Evolutionary conservation across 2,113 vertebrate species (phyloP), one percentile per base, ranked within the genome.

Genomic region (Lethenteron camtschaticum): DNA sequence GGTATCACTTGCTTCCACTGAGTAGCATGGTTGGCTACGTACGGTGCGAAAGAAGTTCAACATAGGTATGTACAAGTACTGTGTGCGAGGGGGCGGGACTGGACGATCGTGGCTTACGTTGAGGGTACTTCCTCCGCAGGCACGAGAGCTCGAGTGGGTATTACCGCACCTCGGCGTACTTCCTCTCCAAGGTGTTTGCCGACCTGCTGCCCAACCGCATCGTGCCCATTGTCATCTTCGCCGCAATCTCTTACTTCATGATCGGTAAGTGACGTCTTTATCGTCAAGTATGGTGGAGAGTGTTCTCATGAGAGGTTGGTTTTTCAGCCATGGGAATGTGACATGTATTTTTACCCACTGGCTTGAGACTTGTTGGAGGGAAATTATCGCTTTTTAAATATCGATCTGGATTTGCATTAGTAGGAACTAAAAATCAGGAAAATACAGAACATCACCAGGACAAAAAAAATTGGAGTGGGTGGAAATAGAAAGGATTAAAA

Each of bases 181-280:
- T 79, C 72, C 74, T 80, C 12, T 73, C 75, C 69, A 79, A 79
- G 68, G 73, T 85, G 71, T 80, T 84, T 68, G 80, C 79, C 12
- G 82, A 85, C 72, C 78, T 85, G 70, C 68, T 85, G 57, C 84
- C 83, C 14, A 84, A 86, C 73, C 82, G 81, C 59, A 78, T 84
- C 18, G 55, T 84, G 4, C 82, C 82, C 2, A 78, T 83, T 69
- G 63, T 83, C 16, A 4, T 79, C 6, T 83, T 83, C 76, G 79
- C 80, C n/a, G 71, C 77, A 70, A 82, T 85, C 14, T 70, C 77
- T 18, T 85, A 85, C 71, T 85, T 80, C 41, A 83, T 84, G 84
- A 84, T 85, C 82, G 84, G 83, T 83, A 77, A 59, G 72, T 72
- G 41, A 41, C 6, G 41, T 41, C 3, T 41, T 5, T 41, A 41